Evolutionary conservation across 2,113 vertebrate species (phyloP), one percentile per base, ranked within the genome.

Genomic region (Tychaedon coryphoeus): DNA sequence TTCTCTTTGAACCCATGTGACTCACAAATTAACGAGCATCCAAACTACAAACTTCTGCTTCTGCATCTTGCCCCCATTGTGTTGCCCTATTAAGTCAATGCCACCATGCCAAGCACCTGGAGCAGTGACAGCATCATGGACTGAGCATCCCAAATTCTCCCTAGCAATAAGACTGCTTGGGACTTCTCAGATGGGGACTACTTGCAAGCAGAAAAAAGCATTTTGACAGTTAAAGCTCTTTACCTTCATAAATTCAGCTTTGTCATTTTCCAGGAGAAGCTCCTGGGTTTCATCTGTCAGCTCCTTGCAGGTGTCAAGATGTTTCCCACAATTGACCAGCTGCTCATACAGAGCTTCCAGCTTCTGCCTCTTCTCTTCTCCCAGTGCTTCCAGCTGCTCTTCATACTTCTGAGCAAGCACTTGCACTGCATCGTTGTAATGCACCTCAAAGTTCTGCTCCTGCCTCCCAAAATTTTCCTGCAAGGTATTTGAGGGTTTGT

Each of bases 391-490:
- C 19, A 98, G 93, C 84, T 98, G 97, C 64, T 99, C 98, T 78
- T 99, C 98, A 0, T 99, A 98, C 24, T 98, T 98, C 93, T 99
- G 98, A 34, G 99, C 98, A n/a, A 99, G 96, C 5, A 98, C 98
- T 97, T 99, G 99, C 64, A 99, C 97, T 45, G 99, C 98, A 2
- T 99, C 98, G 0, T 98, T 98, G 95, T 99, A 99, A 95, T 99
- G 99, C 53, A 98, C 98, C 97, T 99, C 99, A 34, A 99, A 96
- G 96, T 99, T 98, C 94, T 99, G 98, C 95, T 99, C 99, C 70
- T 99, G 99, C 66, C 98, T 99, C 54, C 98, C 99, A 90, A 99
- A 99, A 86, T 99, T 99, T 97, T 99, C 99, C 99, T 99, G 98
- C 29, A 98, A 97, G 75, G 91, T 20, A 93, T 79, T 33, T 83